Evolutionary conservation across 2,113 vertebrate species (phyloP), one percentile per base, ranked within the genome.

Genomic region (Thymallus thymallus): DNA sequence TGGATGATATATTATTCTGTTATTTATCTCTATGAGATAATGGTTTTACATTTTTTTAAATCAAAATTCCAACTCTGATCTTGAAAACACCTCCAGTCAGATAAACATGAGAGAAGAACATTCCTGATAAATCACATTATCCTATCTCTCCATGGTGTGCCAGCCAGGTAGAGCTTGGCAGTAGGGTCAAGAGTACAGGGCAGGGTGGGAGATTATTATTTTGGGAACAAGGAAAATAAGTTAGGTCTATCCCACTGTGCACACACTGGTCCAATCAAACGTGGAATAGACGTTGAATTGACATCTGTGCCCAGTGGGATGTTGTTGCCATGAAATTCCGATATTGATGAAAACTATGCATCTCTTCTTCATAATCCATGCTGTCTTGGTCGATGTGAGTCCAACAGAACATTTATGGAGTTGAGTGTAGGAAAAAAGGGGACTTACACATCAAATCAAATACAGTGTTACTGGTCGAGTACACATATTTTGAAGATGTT

Each of bases 31-130:
- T 18, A 14, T 7, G 63, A 66, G 26, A 66, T 20, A 29, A 9
- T 81, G 84, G 72, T 82, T 72, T 82, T 51, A 0, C 51, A 65
- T 82, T 78, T 76, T 70, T 78, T 76, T n/a, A n/a, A n/a, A 86
- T 65, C 71, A 26, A 20, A 18, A 66, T 41, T 66, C 64, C 64
- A 66, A 20, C 29, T 68, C 76, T 81, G 76, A 79, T 73, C 77
- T 65, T 69, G 55, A 77, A 78, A 60, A 56, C 69, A 78, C 58
- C 3, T 66, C 61, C 74, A 13, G 16, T 5, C 4, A 83, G 68
- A 77, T 73, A 78, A 73, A 82, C 69, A 78, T 62, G 46, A 18
- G 67, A 73, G 82, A 82, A 29, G 26, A 24, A 82, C 67, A 81
- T 81, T 84, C 32, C 55, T 68, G 32, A 24, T 60, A 48, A 14